Percentiles rank a stretch among this genome's conserved stretches.
Conservation (phyloP, 2,888 invertebrate species). For the Peribatodes rhomboidaria region DNA sequence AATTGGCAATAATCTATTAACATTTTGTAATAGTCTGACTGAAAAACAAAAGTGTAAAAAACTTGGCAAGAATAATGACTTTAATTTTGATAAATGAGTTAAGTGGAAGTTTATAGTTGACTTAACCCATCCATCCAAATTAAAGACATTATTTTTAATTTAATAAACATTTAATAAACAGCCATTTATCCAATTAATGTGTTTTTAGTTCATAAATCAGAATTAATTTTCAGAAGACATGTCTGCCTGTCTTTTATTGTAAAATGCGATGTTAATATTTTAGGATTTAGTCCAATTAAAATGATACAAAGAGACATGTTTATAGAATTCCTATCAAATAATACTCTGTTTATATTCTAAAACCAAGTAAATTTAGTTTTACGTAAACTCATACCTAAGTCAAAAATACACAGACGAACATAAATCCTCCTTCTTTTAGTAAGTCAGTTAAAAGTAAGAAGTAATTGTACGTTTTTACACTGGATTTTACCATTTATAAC, state of each 20-base stretch:
- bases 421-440: no score
- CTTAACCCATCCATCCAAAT: slow-evolving; percentile 23
- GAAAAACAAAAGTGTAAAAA: slow-evolving; percentile 20
- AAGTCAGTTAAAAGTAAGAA: no score
- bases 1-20: slow-evolving; percentile 24
- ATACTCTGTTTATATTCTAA: no score
- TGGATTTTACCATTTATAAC: no score
- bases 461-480: no score
- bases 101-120: not conserved
- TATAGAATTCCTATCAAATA: no score
- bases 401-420: no score
- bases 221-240: slow-evolving; percentile 16
- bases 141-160: slow-evolving; percentile 16
- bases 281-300: not conserved
- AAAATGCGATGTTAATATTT: not conserved
- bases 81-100: no score
- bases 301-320: no score
- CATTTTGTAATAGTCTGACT: slow-evolving; percentile 19
- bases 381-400: no score
- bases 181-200: slow-evolving; percentile 15
- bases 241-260: not conserved
- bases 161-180: slow-evolving; percentile 3
- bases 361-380: no score
- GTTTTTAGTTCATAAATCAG: slow-evolving; percentile 26
- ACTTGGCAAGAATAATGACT: slow-evolving; percentile 13